Base-by-base conservation (phyloP, 2,113 vertebrate genomes). In the Synchiropus splendidus region DNA sequence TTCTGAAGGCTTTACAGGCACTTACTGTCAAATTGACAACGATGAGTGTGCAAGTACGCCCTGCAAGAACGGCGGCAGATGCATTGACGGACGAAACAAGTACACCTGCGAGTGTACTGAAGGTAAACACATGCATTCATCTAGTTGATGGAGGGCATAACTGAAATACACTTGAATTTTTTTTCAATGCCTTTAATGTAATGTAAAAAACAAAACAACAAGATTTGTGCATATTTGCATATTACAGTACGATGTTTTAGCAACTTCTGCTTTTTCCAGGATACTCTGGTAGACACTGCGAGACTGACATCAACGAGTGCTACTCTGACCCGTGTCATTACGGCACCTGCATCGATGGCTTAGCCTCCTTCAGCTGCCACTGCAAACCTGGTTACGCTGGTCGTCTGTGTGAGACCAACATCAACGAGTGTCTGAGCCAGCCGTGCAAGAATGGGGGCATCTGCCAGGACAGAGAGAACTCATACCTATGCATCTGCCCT, bases 1-100 rank as follows among this genome's bases (percentile, higher is more conserved):
- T 64, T 0, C 31, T 31, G 6, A 14, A 98, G 94, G 94, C 63
- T 98, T 96, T 75, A 87, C 80, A 0, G 94, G 94, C 33, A 86
- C 81, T 63, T 67, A 88, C 31, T 98, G 94, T 75, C 92, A 92
- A 67, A 81, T 89, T 0, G 92, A 98, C 37, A 83, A 92, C 1
- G 94, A 98, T 0, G 94, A 98, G 69, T 98, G 94, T 0, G 90
- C 94, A 45, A 97, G 94, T 75, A 98, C 94, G 0, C 94, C 94
- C 2, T 98, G 94, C 76, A 85, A 85, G 80, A 95, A 98, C 0
- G 92, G 92, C 0, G 94, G 91, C 72, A 92, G 88, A 55, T 98
- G 94, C 16, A 74, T 89, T 30, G 92, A 98, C 0, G 92, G 92
- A 3, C 89, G 92, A 53, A 95, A 93, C 72, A 83, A 88, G 69